Conservation (phyloP, 2,888 invertebrate species). For the Belgica antarctica region DNA sequence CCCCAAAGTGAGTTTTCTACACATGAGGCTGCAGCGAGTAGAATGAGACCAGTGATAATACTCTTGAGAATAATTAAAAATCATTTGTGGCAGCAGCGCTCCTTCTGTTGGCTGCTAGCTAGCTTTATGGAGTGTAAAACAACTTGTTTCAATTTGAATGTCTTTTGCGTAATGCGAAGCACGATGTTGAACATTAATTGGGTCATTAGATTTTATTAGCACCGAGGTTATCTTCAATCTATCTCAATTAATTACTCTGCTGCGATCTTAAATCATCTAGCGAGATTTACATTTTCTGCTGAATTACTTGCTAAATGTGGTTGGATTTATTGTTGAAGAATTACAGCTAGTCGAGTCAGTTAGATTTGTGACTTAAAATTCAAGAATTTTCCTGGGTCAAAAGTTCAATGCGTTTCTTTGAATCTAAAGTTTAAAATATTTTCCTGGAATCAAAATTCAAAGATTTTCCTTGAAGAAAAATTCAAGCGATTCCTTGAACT, state of each 20-base stretch:
- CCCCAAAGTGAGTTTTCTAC: background rate
- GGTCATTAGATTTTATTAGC: conserved; percentile 22
- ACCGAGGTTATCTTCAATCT: background rate
- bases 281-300: no score
- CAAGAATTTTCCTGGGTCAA: background rate
- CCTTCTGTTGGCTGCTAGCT: conserved; percentile 4
- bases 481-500: no score
- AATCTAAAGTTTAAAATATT: no score
- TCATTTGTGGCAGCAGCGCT: conserved; percentile 22
- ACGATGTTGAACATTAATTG: conserved; percentile 6
- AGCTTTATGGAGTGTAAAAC: conserved; percentile 42
- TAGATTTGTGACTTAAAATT: no score
- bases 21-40: background rate
- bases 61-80: conserved; percentile 43
- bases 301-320: no score
- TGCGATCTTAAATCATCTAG: background rate
- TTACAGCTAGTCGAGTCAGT: no score
- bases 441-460: background rate
- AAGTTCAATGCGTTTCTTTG: no score
- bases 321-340: no score
- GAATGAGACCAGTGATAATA: conserved; percentile 34
- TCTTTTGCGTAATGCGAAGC: no score
- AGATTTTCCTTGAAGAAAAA: no score
- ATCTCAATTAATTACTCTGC: background rate
- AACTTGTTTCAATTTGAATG: conserved; percentile 16